phyloP scores from a whole-genome alignment of 2,888 invertebrate genomes.

The Drosophila anomalata region DNA sequence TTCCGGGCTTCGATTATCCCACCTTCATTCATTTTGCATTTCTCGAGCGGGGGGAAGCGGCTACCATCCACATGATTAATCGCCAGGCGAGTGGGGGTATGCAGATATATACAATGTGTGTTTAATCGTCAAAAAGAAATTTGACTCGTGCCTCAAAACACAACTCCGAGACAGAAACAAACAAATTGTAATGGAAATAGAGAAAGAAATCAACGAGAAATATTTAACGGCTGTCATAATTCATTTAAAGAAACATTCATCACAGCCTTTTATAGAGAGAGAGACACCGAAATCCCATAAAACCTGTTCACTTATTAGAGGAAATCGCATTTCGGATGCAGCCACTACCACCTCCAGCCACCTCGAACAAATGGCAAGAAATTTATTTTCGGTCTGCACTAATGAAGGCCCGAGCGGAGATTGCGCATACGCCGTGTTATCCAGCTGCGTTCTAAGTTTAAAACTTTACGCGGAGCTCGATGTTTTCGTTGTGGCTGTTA shows the following conservation, averaged over 20 bases:
- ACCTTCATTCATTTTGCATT: constrained; percentile 40
- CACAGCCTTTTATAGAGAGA: constrained; percentile 44
- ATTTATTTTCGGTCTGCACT: constrained; percentile 57
- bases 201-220: constrained; percentile 49
- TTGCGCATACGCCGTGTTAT: constrained; percentile 67
- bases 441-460: constrained; percentile 52
- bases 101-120: constrained; percentile 54
- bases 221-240: constrained; percentile 77
- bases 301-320: constrained; percentile 32
- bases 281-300: constrained; percentile 15
- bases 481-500: constrained; percentile 35
- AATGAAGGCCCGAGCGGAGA: constrained; percentile 59
- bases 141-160: constrained; percentile 69
- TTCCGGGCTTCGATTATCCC: constrained; percentile 75
- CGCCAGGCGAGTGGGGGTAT: constrained; percentile 52
- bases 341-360: background rate
- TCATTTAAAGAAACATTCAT: constrained; percentile 71
- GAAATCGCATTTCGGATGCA: constrained; percentile 51
- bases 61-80: constrained; percentile 71
- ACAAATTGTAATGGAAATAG: constrained; percentile 17
- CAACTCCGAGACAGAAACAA: background rate
- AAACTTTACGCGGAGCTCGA: constrained; percentile 28
- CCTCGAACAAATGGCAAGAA: constrained; percentile 55
- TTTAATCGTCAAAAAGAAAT: constrained; percentile 54
- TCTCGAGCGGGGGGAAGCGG: constrained; percentile 20